Base-by-base conservation (phyloP, 1,140 invertebrate genomes). In the Platyscapa corneri region DNA sequence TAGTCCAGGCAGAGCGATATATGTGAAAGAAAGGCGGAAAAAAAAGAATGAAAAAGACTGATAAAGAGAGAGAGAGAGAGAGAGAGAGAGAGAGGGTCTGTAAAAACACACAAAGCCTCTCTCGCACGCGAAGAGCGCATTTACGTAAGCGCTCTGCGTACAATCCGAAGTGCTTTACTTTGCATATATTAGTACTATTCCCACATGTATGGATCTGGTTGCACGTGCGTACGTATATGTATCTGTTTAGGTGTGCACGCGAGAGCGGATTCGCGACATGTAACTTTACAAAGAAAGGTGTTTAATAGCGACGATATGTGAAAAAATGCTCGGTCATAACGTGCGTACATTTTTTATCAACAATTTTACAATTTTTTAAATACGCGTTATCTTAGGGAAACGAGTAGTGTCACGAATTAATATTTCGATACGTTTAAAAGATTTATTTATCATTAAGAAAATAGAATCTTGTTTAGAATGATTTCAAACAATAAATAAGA, bases 151-250 rank as follows among this genome's bases (percentile, higher is more conserved):
- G 75, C 78, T 78, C 10, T 74, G 85, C 80, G 84, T 85, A 82
- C 78, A 30, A 78, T 82, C 82, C 78, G 80, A 86, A 86, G 85
- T 86, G 82, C 85, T 86, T 86, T 86, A 83, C 67, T 86, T 86
- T 86, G 42, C 85, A 86, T 86, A 86, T 39, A 86, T 86, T 86
- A 86, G 80, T 83, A 75, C 37, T 79, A 67, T 78, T 86, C n/a
- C 34, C 42, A 32, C 3, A n/a, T 53, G 39, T 49, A 42, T 74
- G 42, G 70, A 42, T 74, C 37, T 18, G 23, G 3, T 74, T 42
- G 37, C 37, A 42, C 70, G 39, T 74, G 39, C 18, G 10, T 42
- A 42, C 23, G 42, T 64, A 20, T 39, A 30, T 60, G 27, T 32
- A 8, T 6, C 16, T 83, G 67, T 16, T 46, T 27, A 23, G 7